Evolutionary conservation across 1,140 invertebrate genomes (phyloP), one percentile per base, ranked within the genome.

Genomic region (Chrysopa pallens): DNA sequence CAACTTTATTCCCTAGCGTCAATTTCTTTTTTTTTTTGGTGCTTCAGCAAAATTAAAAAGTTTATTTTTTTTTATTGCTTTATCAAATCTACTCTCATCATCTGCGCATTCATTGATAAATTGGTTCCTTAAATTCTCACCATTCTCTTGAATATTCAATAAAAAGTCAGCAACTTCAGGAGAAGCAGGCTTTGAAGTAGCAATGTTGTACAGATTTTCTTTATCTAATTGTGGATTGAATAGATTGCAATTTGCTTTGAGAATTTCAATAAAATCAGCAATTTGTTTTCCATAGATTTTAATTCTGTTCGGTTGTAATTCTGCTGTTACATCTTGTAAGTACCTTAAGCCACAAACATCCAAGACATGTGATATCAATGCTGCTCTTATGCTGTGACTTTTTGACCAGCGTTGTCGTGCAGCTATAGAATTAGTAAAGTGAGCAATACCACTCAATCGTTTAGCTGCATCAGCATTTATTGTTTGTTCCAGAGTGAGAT

Each of bases 401-500:
- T 41, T 43, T 9, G 40, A 9, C 47, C 47, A 48, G 4, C 44
- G 46, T 46, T 50, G 49, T 35, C 47, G 47, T 40, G 47, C 46
- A 12, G 47, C 38, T 29, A 48, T 48, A 9, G 47, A 50, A 43
- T 50, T 47, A 8, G 51, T 52, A 36, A 54, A 45, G 40, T 54
- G 42, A 8, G 41, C 33, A 33, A 54, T 42, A 39, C 47, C 54
- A 8, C 39, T 52, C 0, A 51, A 29, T 42, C 43, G 42, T 38
- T 40, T 48, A 14, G 47, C 49, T 27, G 51, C 51, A 40, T 54
- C 51, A 6, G 47, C 50, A 47, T 56, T 55, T 31, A 55, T 48
- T 1, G 51, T 11, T 14, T 13, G 23, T 13, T 27, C 12, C 6
- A 35, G 4, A 40, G 39, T 41, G 14, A 36, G 39, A 37, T 48